phyloP scores from a whole-genome alignment of 2,797 vertebrate species.

The Valencia hispanica region DNA sequence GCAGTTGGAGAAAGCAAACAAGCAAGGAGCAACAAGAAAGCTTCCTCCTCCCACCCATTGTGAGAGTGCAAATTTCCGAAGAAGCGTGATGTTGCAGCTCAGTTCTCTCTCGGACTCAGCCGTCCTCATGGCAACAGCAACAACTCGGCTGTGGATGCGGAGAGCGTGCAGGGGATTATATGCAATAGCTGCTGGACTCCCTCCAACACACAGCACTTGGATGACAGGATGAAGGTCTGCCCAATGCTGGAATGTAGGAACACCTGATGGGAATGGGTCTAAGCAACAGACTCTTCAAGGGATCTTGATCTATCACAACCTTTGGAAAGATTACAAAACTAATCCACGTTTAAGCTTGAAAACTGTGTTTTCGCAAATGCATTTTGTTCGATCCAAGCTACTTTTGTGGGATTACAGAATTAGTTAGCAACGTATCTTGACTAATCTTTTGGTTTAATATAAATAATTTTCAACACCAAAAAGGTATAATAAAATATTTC shows the following conservation, averaged over 20 bases:
- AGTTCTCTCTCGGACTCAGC: constrained; percentile 46
- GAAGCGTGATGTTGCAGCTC: constrained; percentile 36
- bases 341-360: background rate
- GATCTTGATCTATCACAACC: background rate
- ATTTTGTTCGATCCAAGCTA: background rate
- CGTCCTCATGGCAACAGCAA: constrained; percentile 70
- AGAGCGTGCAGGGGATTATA: constrained; percentile 75
- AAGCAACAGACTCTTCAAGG: constrained; percentile 33
- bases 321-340: background rate
- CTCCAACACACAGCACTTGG: constrained; percentile 65
- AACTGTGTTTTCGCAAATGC: background rate
- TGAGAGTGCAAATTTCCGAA: constrained; percentile 25
- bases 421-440: background rate
- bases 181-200: constrained; percentile 66
- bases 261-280: constrained; percentile 71
- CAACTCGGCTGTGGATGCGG: constrained; percentile 54
- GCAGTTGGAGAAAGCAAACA: constrained; percentile 20
- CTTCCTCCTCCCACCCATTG: constrained; percentile 22
- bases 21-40: constrained; percentile 7
- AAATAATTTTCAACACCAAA: background rate
- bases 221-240: constrained; percentile 70
- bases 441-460: background rate
- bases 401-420: no score
- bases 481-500: background rate
- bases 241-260: constrained; percentile 69